These are phyloP conservation scores for Caradrina kadenii DNA, from an alignment of 2,888 invertebrate genomes.

Conservation along the genomic window DNA sequence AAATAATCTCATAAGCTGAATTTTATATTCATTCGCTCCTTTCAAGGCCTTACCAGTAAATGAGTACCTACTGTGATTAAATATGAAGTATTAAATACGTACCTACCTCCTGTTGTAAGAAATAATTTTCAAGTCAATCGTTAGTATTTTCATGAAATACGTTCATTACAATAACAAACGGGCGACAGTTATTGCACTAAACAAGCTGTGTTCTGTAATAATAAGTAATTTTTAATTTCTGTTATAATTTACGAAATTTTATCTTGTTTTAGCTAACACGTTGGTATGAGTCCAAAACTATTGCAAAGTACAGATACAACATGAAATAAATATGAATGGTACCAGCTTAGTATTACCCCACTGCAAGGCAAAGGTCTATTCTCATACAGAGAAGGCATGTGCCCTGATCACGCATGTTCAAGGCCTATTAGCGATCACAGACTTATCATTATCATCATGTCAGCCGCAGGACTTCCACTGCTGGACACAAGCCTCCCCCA, in stretches of 20 bases:
- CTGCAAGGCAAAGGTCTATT: no score
- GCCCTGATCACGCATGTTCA: no score
- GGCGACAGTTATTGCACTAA: conserved; percentile 1
- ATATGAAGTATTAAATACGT: conserved; percentile 28
- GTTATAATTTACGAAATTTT: not conserved
- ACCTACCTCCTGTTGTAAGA: conserved; percentile 23
- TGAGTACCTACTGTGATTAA: conserved; percentile 26
- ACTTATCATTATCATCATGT: no score
- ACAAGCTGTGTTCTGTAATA: conserved; percentile 23
- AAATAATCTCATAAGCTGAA: not conserved
- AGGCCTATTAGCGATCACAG: no score
- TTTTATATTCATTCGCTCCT: conserved; percentile 9
- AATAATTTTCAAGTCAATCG: conserved; percentile 44
- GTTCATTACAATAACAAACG: conserved; percentile 32
- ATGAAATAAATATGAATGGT: no score
- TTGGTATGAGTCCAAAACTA: no score
- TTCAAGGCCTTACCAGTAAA: conserved; percentile 29
- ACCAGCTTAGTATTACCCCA: no score
- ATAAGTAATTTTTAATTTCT: conserved; percentile 25
- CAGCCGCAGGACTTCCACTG: no score
- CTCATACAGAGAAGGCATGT: no score
- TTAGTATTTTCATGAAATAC: conserved; percentile 44
- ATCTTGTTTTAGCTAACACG: no score
- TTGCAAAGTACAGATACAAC: no score
- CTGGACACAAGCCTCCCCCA: no score